Evolutionary conservation across 2,797 vertebrate genomes (phyloP), one percentile per base, ranked within the genome.

Genomic region (Syndactyla subalaris): DNA sequence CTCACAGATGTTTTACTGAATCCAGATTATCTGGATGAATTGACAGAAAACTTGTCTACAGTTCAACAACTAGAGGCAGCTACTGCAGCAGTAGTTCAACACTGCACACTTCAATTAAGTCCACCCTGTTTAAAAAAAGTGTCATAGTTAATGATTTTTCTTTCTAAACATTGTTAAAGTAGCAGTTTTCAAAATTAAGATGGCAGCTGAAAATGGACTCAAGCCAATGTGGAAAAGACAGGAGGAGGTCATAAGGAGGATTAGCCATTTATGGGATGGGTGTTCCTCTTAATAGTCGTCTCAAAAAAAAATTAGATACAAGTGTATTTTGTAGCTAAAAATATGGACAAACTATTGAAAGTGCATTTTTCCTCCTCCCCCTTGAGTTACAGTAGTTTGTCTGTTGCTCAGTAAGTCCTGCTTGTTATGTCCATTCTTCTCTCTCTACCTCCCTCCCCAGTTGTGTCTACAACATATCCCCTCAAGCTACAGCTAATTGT

Each of bases 81-180:
- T 97, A 97, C 95, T 93, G 46, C 92, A 96, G 96, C 95, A 97
- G 96, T 95, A 97, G 93, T 97, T 96, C 92, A 96, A 88, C 93
- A 97, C 97, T 97, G 96, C 96, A 94, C 95, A 88, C 84, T 96
- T 97, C 94, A 94, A 91, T 97, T 96, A 96, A 97, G 93, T 97
- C 97, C 97, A 98, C 97, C 97, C 97, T 98, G 97, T 97, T 98
- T 95, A 82, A 90, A 90, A 79, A 98, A 98, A 98, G 97, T 97
- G 96, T 97, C 95, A 93, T 95, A 95, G 88, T 97, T 95, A 94
- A 97, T 91, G 80, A 72, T 91, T 76, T 77, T 77, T 63, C 66
- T 78, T 91, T 81, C 93, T 88, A 85, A 88, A 94, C 78, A 75
- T 83, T 1, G 2, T 89, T 87, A 65, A 77, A 94, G 88, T 88